phyloP scores from a whole-genome alignment of 2,113 vertebrate genomes.

The Toxotes jaculatrix region DNA sequence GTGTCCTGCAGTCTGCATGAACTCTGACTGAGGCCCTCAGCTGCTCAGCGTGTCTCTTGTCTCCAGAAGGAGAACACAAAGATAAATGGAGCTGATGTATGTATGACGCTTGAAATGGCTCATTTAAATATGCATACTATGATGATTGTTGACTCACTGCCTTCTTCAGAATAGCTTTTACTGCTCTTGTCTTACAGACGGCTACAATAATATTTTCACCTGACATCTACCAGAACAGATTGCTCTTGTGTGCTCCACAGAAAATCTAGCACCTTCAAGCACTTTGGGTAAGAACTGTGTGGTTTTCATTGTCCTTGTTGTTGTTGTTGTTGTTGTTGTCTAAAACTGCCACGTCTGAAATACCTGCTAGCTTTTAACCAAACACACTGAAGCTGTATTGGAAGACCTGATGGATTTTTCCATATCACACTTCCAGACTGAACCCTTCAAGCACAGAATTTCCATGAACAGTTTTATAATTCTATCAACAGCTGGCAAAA shows the following conservation, averaged over 20 bases:
- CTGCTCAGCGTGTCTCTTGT: slow-evolving; percentile 46
- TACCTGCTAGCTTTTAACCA: not conserved
- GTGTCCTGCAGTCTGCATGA: slow-evolving; percentile 51
- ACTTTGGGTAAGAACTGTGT: not conserved
- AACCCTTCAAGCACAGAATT: not conserved
- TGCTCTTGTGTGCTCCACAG: not conserved
- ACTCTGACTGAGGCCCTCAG: slow-evolving; percentile 67
- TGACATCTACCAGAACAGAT: not conserved
- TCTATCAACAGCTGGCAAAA: not conserved
- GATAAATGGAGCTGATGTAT: slow-evolving; percentile 25
- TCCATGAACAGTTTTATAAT: not conserved
- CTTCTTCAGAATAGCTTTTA: not conserved
- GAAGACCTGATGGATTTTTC: not conserved
- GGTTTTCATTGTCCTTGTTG: not conserved
- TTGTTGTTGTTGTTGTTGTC: not conserved
- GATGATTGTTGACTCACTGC: not conserved
- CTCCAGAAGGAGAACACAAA: slow-evolving; percentile 2
- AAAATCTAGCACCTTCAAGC: not conserved
- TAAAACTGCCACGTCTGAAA: not conserved
- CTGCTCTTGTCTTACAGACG: not conserved
- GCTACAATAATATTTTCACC: not conserved
- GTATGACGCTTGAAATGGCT: slow-evolving; percentile 10
- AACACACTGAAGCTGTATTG: not conserved
- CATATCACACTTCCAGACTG: not conserved
- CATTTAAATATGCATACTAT: not conserved